These are phyloP conservation scores for Actenoides hombroni DNA, from an alignment of 2,113 vertebrate genomes.

Conservation along the genomic window DNA sequence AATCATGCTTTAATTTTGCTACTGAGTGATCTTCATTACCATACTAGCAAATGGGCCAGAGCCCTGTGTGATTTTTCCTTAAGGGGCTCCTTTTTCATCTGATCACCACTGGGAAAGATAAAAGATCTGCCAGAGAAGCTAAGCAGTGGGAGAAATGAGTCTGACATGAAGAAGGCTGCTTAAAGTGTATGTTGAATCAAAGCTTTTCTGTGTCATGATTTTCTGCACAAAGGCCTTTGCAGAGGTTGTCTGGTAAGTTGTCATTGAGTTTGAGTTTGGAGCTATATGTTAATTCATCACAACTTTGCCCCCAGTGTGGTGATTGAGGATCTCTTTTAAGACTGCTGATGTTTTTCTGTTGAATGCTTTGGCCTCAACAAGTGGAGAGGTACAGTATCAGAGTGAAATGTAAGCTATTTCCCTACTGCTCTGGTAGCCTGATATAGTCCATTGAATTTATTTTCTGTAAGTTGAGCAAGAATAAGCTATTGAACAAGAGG, in stretches of 20 bases:
- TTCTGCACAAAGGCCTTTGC: neutral
- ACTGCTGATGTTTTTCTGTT: neutral
- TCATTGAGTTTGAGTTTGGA: neutral
- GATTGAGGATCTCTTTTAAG: neutral
- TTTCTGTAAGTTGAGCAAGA: neutral
- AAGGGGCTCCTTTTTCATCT: neutral
- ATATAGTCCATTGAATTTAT: neutral
- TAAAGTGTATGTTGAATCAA: neutral
- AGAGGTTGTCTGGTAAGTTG: neutral
- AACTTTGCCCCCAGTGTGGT: neutral
- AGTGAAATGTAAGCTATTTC: neutral
- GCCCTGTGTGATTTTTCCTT: neutral
- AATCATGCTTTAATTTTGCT: neutral
- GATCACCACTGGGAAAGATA: neutral
- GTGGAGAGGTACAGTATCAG: neutral
- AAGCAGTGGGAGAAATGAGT: neutral
- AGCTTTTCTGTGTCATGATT: neutral
- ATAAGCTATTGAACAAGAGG: neutral
- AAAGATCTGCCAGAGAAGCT: neutral
- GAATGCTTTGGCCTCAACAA: neutral
- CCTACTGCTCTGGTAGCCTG: neutral
- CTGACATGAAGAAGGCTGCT: neutral
- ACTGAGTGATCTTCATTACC: neutral
- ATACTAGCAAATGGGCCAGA: neutral
- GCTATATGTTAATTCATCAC: neutral